Conservation (phyloP, 2,797 vertebrate species). For the Benthosema pterotum region DNA sequence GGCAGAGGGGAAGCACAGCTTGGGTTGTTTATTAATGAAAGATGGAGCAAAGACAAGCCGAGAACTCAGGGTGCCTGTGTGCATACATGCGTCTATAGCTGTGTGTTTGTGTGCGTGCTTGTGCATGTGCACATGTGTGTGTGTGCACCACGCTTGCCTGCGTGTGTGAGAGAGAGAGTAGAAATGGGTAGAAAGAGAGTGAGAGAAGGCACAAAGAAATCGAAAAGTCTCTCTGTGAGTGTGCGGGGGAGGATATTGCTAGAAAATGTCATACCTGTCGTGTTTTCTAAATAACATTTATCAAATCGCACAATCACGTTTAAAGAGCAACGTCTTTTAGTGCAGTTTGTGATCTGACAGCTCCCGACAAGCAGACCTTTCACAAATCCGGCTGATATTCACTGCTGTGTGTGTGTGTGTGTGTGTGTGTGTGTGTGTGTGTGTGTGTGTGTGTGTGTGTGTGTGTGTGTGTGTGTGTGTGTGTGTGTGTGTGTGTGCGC, state of each 20-base stretch:
- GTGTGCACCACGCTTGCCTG: neutral
- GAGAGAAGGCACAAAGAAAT: slow-evolving; percentile 19
- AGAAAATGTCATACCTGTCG: slow-evolving; percentile 71
- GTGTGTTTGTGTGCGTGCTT: neutral
- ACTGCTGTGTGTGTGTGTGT: slow-evolving; percentile 11
- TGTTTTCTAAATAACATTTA: slow-evolving; percentile 71
- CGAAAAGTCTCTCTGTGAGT: slow-evolving; percentile 37
- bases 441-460: neutral
- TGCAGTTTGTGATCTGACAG: slow-evolving; percentile 53
- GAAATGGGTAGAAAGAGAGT: slow-evolving; percentile 12
- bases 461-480: neutral
- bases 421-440: neutral
- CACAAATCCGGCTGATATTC: slow-evolving; percentile 60
- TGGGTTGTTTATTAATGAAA: slow-evolving; percentile 57
- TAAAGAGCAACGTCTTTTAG: slow-evolving; percentile 63
- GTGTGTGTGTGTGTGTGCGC: neutral
- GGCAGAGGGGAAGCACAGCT: slow-evolving; percentile 41
- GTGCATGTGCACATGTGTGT: neutral
- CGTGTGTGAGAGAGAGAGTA: slow-evolving; percentile 13
- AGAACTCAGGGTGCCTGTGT: slow-evolving; percentile 30
- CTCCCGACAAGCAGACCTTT: slow-evolving; percentile 70
- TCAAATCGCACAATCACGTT: slow-evolving; percentile 62
- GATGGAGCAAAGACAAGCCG: slow-evolving; percentile 14
- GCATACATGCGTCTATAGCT: neutral
- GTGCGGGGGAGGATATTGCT: slow-evolving; percentile 32